These are phyloP conservation scores for Brenthis hecate DNA, from an alignment of 2,888 invertebrate genomes.

Conservation along the genomic window DNA sequence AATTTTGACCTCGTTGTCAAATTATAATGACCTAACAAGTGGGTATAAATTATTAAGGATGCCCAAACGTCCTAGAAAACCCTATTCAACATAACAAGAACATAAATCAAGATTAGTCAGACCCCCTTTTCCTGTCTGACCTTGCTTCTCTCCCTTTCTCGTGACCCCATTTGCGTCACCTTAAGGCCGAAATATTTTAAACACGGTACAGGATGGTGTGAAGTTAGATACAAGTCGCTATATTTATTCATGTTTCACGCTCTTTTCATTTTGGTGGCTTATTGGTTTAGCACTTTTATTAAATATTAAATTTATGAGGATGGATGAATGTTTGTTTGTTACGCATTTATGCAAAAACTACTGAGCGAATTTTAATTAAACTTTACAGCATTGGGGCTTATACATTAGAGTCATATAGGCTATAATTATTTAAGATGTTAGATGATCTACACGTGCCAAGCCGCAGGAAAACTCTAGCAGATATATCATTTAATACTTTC, in stretches of 20 bases:
- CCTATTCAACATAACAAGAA: not conserved
- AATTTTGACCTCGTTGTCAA: too few relatives aligned
- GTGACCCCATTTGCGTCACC: conserved; percentile 9
- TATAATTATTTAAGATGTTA: too few relatives aligned
- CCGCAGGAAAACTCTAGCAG: too few relatives aligned
- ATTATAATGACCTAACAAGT: too few relatives aligned
- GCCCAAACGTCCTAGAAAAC: conserved; percentile 5
- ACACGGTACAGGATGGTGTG: not conserved
- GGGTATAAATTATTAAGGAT: not conserved
- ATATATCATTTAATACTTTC: too few relatives aligned
- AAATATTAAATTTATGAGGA: too few relatives aligned
- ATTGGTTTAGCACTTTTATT: not conserved
- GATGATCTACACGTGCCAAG: too few relatives aligned
- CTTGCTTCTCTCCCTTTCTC: conserved; percentile 19
- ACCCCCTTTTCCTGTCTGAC: conserved; percentile 11
- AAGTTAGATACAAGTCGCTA: not conserved
- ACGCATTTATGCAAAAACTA: too few relatives aligned
- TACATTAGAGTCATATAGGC: too few relatives aligned
- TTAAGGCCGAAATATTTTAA: conserved; percentile 5
- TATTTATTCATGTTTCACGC: not conserved
- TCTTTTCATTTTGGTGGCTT: not conserved
- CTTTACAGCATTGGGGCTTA: too few relatives aligned
- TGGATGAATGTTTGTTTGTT: too few relatives aligned
- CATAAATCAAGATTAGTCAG: conserved; percentile 18
- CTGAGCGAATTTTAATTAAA: too few relatives aligned